phyloP scores from a whole-genome alignment of 2,113 vertebrate species.

The Indri indri region DNA sequence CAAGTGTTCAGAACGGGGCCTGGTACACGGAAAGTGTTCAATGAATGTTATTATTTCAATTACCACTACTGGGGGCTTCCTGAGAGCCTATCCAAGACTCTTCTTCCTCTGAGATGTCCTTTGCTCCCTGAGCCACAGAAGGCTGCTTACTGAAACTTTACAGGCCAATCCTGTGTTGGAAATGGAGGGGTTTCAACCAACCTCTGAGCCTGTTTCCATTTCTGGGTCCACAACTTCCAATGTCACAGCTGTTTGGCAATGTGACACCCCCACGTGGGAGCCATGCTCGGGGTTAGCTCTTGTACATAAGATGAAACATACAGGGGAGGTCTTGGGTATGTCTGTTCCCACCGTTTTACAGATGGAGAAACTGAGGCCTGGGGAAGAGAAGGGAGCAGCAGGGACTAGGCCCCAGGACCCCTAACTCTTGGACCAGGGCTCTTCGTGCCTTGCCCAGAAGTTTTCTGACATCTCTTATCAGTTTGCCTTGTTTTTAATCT shows the following conservation, averaged over 20 bases:
- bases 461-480: constrained; percentile 2
- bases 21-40: neutral
- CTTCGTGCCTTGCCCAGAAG: neutral
- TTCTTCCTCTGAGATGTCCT: neutral
- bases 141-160: neutral
- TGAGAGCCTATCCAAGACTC: neutral
- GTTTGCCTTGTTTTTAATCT: neutral
- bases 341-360: neutral
- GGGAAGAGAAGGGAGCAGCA: neutral
- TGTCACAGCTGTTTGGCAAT: neutral
- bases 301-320: neutral
- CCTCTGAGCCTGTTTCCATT: neutral
- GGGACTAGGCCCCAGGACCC: neutral
- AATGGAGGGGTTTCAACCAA: neutral
- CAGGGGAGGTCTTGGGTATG: neutral
- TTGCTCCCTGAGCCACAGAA: neutral
- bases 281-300: neutral
- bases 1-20: neutral
- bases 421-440: neutral
- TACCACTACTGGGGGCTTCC: neutral
- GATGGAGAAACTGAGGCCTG: neutral
- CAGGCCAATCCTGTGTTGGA: neutral
- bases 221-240: neutral
- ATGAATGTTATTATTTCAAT: neutral
- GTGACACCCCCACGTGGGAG: neutral